Percentiles rank a stretch among this genome's conserved stretches.
Conservation (phyloP, 2,888 invertebrate genomes). For the Aphelenchoides bicaudatus region DNA sequence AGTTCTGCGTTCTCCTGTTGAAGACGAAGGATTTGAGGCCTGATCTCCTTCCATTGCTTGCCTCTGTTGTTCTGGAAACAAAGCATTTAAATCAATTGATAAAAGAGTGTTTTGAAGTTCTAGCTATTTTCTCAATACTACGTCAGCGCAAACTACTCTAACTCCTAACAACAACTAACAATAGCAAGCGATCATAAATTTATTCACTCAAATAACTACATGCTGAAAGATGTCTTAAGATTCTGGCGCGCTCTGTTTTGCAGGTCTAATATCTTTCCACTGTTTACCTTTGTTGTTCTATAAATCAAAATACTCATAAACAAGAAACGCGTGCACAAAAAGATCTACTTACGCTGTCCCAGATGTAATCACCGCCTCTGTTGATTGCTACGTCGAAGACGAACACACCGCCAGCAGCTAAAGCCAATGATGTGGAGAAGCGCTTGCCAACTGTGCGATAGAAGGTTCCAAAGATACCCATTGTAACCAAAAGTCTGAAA, state of each 20-base stretch:
- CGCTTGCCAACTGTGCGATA: constrained; percentile 49
- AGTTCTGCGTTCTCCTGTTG: background rate
- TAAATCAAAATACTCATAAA: too few relatives aligned
- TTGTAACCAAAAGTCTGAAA: too few relatives aligned
- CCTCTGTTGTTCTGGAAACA: constrained; percentile 51
- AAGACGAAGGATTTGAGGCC: constrained; percentile 36
- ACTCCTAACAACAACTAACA: too few relatives aligned
- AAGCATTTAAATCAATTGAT: background rate
- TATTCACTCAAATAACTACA: too few relatives aligned
- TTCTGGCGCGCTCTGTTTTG: too few relatives aligned
- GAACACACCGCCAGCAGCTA: constrained; percentile 49
- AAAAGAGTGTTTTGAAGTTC: background rate
- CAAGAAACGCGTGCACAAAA: background rate
- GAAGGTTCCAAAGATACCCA: constrained; percentile 26
- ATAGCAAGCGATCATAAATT: too few relatives aligned
- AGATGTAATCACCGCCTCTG: constrained; percentile 44
- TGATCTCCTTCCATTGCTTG: constrained; percentile 58
- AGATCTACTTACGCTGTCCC: constrained; percentile 42
- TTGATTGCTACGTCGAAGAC: constrained; percentile 49
- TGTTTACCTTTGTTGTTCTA: too few relatives aligned
- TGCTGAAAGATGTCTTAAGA: too few relatives aligned
- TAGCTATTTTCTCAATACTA: background rate
- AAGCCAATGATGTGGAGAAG: constrained; percentile 54
- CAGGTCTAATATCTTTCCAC: too few relatives aligned
- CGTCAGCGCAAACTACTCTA: too few relatives aligned